Conservation (phyloP, 2,888 invertebrate genomes). For the Ceramica pisi region DNA sequence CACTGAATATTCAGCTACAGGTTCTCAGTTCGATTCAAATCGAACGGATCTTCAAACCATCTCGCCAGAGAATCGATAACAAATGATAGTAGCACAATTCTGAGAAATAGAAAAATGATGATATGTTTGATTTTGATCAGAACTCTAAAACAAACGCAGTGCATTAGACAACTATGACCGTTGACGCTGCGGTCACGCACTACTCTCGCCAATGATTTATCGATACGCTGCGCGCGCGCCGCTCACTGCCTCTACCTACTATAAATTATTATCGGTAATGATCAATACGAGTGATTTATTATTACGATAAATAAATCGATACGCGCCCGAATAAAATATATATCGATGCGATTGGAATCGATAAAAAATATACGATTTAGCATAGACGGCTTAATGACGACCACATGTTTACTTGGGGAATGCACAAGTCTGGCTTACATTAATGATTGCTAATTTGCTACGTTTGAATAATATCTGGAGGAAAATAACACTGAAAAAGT, state of each 20-base stretch:
- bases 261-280: constrained; percentile 89
- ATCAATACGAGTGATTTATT: constrained; percentile 87
- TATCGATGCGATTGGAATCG: constrained; percentile 70
- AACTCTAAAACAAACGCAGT: constrained; percentile 65
- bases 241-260: constrained; percentile 77
- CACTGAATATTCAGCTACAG: constrained; percentile 8
- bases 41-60: constrained; percentile 21
- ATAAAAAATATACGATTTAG: constrained; percentile 65
- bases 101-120: constrained; percentile 52
- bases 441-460: constrained; percentile 8
- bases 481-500: background rate
- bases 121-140: constrained; percentile 30
- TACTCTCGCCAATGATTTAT: constrained; percentile 76
- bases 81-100: constrained; percentile 42
- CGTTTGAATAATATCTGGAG: background rate
- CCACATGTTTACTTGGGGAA: constrained; percentile 28
- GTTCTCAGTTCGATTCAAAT: background rate
- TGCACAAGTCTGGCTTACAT: constrained; percentile 20
- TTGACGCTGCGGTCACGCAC: constrained; percentile 65
- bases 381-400: constrained; percentile 66
- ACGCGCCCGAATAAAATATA: constrained; percentile 78
- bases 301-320: constrained; percentile 86
- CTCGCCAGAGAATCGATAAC: constrained; percentile 28
- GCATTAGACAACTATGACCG: constrained; percentile 59
- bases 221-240: constrained; percentile 67